Percentiles rank a stretch among this genome's conserved stretches.
These are phyloP conservation scores for Aphis gossypii DNA, from an alignment of 1,140 invertebrate species.

Conservation along the genomic window DNA sequence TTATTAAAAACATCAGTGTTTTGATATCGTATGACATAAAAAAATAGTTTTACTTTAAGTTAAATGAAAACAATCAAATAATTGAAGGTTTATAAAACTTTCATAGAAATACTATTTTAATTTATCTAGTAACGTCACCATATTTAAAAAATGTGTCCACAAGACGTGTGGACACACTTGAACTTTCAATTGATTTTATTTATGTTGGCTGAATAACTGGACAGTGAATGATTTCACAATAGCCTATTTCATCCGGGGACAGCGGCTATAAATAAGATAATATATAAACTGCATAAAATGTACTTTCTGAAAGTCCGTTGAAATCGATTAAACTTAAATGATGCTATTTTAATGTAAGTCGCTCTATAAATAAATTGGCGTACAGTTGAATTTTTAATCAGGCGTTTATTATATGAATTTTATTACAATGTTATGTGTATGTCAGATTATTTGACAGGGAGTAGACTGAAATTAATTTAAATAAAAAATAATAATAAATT, in stretches of 20 bases:
- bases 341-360: conserved; percentile 21
- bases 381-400: background rate
- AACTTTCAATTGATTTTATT: background rate
- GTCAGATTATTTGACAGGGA: background rate
- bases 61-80: conserved; percentile 6
- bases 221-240: background rate
- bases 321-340: conserved; percentile 42
- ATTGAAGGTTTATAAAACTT: background rate
- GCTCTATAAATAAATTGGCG: background rate
- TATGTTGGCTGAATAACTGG: background rate
- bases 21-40: background rate
- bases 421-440: background rate
- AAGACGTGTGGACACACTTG: background rate
- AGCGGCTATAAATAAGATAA: conserved; percentile 53
- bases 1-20: background rate
- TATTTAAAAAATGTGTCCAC: background rate
- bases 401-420: background rate
- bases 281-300: conserved; percentile 24
- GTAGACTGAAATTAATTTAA: background rate
- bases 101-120: background rate
- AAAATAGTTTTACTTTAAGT: background rate
- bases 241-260: conserved; percentile 12
- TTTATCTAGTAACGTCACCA: background rate
- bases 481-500: background rate
- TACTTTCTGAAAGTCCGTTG: background rate